Conservation (phyloP, 2,113 vertebrate genomes). For the Oostethus manadensis region DNA sequence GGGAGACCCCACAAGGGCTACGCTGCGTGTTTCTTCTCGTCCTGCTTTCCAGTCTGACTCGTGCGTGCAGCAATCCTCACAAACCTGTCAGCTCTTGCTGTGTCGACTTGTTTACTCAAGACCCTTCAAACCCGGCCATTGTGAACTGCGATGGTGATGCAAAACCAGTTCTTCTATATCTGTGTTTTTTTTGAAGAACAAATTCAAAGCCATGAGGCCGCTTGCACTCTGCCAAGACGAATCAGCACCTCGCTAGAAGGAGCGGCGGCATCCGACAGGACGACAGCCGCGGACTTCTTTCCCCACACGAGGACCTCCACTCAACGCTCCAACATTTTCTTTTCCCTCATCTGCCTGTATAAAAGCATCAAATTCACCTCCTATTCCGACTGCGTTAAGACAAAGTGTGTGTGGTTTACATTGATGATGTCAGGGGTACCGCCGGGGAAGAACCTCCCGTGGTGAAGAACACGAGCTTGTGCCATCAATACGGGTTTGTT, state of each 20-base stretch:
- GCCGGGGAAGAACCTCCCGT: constrained; percentile 31
- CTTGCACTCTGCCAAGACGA: constrained; percentile 66
- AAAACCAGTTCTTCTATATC: constrained; percentile 23
- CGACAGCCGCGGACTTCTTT: constrained; percentile 28
- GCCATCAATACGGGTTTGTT: constrained; percentile 23
- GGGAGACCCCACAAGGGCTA: constrained; percentile 74
- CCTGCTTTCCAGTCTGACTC: constrained; percentile 28
- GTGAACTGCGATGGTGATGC: constrained; percentile 22
- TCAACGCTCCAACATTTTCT: constrained; percentile 56
- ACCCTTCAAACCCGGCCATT: constrained; percentile 17
- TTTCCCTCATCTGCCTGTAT: constrained; percentile 60
- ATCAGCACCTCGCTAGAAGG: constrained; percentile 58
- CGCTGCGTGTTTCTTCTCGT: constrained; percentile 52
- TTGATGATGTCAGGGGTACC: constrained; percentile 71
- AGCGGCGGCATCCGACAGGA: constrained; percentile 41
- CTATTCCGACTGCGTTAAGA: constrained; percentile 60
- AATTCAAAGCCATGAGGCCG: constrained; percentile 58
- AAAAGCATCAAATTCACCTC: constrained; percentile 55
- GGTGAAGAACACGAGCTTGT: constrained; percentile 41
- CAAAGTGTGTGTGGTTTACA: constrained; percentile 67
- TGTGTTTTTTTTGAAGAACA: constrained; percentile 35
- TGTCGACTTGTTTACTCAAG: constrained; percentile 53
- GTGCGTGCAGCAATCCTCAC: constrained; percentile 35
- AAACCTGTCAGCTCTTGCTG: constrained; percentile 34
- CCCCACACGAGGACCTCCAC: constrained; percentile 25